Percentiles rank a stretch among this genome's conserved stretches.
Evolutionary conservation across 2,113 vertebrate species (phyloP).

Genomic region (Calyptommatus sinebrachiatus): DNA sequence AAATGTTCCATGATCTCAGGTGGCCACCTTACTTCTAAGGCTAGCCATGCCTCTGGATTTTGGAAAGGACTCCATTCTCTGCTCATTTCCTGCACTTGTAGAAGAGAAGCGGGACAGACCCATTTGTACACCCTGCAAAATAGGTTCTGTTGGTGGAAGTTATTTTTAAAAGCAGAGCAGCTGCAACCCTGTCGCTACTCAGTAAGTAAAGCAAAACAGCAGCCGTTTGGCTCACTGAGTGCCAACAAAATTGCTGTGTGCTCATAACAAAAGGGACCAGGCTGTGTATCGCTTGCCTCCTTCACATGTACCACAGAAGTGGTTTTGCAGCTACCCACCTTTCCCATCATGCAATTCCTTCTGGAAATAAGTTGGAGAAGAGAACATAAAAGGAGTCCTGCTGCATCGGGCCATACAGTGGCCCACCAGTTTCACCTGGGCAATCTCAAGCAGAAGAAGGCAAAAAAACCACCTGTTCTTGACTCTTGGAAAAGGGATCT

Average conservation of each 20-base stretch:
- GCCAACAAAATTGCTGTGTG: constrained; percentile 19
- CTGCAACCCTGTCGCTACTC: background rate
- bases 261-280: constrained; percentile 10
- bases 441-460: too few species aligned
- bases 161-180: constrained; percentile 4
- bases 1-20: too few species aligned
- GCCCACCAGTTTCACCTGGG: too few species aligned
- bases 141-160: background rate
- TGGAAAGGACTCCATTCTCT: background rate
- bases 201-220: constrained; percentile 17
- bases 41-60: background rate
- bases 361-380: too few species aligned
- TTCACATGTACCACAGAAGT: constrained; percentile 22
- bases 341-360: constrained; percentile 13
- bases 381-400: too few species aligned
- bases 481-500: too few species aligned
- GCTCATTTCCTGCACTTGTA: background rate
- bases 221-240: background rate
- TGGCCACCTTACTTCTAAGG: too few species aligned
- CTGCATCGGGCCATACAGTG: too few species aligned
- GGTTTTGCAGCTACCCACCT: background rate
- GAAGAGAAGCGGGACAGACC: background rate
- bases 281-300: constrained; percentile 6
- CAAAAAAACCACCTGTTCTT: too few species aligned
- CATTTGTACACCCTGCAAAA: background rate